These are phyloP conservation scores for Psettodes erumei DNA, from an alignment of 2,113 vertebrate genomes.

Conservation along the genomic window DNA sequence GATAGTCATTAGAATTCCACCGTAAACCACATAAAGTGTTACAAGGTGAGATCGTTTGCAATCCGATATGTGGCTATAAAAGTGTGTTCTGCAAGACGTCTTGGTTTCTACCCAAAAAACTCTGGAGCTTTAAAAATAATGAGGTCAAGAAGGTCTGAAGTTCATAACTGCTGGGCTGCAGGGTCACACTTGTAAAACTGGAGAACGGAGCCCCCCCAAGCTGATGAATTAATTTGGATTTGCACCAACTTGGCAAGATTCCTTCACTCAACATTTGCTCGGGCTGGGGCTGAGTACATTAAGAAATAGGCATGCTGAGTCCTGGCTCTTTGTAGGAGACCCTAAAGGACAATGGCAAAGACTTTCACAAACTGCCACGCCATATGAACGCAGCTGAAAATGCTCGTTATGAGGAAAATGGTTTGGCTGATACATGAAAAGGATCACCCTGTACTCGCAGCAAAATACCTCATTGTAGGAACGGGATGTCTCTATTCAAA, in stretches of 20 bases:
- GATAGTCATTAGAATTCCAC: constrained; percentile 28
- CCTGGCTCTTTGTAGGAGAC: constrained; percentile 53
- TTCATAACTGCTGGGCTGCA: constrained; percentile 65
- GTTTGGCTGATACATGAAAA: neutral
- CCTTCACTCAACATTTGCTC: constrained; percentile 71
- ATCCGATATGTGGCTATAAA: constrained; percentile 47
- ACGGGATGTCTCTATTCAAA: neutral
- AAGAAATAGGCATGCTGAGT: constrained; percentile 72
- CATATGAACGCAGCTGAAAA: neutral
- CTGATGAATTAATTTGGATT: constrained; percentile 75
- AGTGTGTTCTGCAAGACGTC: constrained; percentile 19
- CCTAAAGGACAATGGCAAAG: constrained; percentile 59
- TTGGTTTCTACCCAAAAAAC: constrained; percentile 50
- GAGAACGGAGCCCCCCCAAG: constrained; percentile 54
- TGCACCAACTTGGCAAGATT: constrained; percentile 73
- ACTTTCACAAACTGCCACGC: constrained; percentile 45
- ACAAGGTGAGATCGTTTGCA: constrained; percentile 47
- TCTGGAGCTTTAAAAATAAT: constrained; percentile 69
- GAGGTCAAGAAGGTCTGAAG: constrained; percentile 71
- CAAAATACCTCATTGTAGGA: neutral
- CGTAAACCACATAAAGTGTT: constrained; percentile 47
- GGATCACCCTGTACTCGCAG: neutral
- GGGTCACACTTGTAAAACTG: constrained; percentile 68
- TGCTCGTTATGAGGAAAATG: neutral
- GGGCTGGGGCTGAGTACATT: constrained; percentile 70